Evolutionary conservation across 2,113 vertebrate genomes (phyloP).

Genomic region (Paraplagusia blochii): DNA sequence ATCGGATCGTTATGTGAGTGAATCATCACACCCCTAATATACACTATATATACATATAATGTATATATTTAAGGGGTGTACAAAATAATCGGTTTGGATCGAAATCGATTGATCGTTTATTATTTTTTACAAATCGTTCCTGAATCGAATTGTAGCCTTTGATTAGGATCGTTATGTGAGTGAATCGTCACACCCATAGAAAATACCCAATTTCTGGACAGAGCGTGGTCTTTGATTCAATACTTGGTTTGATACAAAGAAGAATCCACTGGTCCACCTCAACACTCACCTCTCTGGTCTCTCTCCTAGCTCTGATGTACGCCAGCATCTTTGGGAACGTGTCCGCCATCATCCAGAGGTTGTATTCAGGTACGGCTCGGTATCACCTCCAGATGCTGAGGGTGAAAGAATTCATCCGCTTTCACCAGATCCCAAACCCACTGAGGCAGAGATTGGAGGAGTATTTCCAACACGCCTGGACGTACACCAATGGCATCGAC

Average conservation of each 20-base stretch:
- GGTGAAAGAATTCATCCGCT: constrained; percentile 97
- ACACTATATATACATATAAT: too few species aligned
- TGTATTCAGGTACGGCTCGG: constrained; percentile 95
- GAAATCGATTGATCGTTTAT: too few species aligned
- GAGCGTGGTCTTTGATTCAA: too few species aligned
- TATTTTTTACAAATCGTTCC: too few species aligned
- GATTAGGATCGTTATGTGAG: too few species aligned
- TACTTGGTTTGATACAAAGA: neutral
- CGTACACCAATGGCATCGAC: constrained; percentile 98
- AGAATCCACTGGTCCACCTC: neutral
- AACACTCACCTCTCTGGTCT: constrained; percentile 8
- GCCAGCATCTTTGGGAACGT: constrained; percentile 99
- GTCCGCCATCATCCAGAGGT: constrained; percentile 97
- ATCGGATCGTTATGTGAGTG: too few species aligned
- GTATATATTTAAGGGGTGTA: too few species aligned
- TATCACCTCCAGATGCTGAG: constrained; percentile 99
- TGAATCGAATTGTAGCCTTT: too few species aligned
- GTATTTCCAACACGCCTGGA: constrained; percentile 98
- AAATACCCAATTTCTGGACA: too few species aligned
- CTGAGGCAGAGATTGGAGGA: constrained; percentile 94
- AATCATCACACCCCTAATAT: too few species aligned
- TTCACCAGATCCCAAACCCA: constrained; percentile 97
- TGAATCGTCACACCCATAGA: too few species aligned
- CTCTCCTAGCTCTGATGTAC: constrained; percentile 89
- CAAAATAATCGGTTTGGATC: too few species aligned